Evolutionary conservation across 2,888 invertebrate genomes (phyloP).

Genomic region (Eupsilia transversa): DNA sequence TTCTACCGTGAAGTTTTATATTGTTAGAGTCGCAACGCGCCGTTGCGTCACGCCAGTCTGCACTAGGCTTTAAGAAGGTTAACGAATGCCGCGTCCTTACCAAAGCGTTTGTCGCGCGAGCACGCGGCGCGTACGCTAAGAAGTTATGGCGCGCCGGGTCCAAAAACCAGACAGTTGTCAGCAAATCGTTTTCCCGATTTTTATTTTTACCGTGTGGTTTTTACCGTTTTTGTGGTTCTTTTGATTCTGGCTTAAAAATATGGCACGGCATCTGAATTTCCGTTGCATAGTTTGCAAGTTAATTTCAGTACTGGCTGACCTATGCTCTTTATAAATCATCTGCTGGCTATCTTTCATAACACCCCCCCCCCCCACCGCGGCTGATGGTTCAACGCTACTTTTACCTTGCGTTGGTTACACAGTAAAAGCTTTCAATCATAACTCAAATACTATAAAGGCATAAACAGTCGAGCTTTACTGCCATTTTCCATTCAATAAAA

Average conservation of each 20-base stretch:
- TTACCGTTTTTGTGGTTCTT: neutral
- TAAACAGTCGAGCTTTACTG: conserved; percentile 18
- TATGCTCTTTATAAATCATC: conserved; percentile 19
- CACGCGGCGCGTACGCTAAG: neutral
- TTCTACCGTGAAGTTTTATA: too few relatives aligned
- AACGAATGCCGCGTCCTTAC: neutral
- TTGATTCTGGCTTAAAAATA: neutral
- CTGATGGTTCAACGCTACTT: neutral
- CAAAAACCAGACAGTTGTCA: neutral
- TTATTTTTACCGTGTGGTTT: neutral
- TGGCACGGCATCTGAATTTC: neutral
- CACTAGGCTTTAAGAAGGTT: neutral
- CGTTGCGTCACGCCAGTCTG: too few relatives aligned
- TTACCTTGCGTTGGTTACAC: neutral
- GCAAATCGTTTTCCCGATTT: neutral
- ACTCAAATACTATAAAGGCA: conserved; percentile 16
- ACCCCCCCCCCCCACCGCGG: too few relatives aligned
- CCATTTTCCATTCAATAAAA: conserved; percentile 17
- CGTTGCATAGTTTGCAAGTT: neutral
- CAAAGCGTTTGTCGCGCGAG: neutral
- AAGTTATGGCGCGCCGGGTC: too few relatives aligned
- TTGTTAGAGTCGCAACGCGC: too few relatives aligned
- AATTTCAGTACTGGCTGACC: neutral
- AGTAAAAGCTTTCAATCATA: conserved; percentile 15
- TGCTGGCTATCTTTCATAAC: neutral